Percentiles rank a stretch among this genome's conserved stretches.
Evolutionary conservation across 2,888 invertebrate genomes (phyloP).

Genomic region (Platynereis dumerilii): DNA sequence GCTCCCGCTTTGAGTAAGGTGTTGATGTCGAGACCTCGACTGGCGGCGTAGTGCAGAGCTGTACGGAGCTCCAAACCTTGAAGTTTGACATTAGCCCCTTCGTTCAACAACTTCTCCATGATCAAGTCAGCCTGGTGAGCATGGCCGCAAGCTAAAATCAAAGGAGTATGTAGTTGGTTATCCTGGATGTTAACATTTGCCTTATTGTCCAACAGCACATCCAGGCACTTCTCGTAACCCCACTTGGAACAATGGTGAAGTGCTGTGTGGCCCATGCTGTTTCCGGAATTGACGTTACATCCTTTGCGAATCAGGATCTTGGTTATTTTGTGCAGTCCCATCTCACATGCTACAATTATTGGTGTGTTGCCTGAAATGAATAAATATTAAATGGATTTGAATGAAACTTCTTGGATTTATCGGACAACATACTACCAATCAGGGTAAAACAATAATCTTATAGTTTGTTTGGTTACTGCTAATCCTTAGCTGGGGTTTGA

Average conservation of each 20-base stretch:
- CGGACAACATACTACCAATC: too few relatives aligned
- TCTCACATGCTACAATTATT: conserved; percentile 32
- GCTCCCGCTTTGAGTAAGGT: conserved; percentile 56
- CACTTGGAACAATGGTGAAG: conserved; percentile 37
- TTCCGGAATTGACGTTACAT: conserved; percentile 10
- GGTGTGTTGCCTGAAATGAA: conserved; percentile 29
- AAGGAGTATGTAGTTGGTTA: conserved; percentile 27
- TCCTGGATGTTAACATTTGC: conserved; percentile 32
- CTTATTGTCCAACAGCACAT: conserved; percentile 21
- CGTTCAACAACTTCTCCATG: conserved; percentile 25
- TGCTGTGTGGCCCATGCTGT: conserved; percentile 26
- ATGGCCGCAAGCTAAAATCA: conserved; percentile 33
- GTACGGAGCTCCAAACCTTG: conserved; percentile 25
- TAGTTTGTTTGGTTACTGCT: too few relatives aligned
- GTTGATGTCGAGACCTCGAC: conserved; percentile 25
- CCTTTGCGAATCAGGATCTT: conserved; percentile 19
- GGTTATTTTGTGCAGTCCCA: conserved; percentile 19
- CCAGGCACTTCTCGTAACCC: conserved; percentile 30
- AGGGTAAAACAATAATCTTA: too few relatives aligned
- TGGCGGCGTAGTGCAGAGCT: conserved; percentile 32
- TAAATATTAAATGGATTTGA: too few relatives aligned
- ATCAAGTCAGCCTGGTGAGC: conserved; percentile 28
- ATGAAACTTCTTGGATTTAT: too few relatives aligned
- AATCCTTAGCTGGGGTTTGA: too few relatives aligned
- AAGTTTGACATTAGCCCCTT: conserved; percentile 30